Evolutionary conservation across 1,140 invertebrate species (phyloP).

Genomic region (Cephus cinctus): DNA sequence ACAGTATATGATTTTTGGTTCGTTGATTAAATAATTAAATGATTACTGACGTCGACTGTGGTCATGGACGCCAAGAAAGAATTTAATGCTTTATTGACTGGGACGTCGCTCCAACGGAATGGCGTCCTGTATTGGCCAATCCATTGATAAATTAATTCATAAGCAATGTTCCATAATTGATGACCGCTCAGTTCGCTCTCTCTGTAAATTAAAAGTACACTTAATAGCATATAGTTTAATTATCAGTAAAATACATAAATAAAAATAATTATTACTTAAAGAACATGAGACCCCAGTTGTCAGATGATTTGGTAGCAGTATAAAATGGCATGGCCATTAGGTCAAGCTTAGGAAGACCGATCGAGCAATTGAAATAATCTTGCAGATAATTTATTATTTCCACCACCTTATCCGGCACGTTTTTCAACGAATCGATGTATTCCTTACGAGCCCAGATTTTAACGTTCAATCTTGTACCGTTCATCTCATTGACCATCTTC

Average conservation of each 20-base stretch:
- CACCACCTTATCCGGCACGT: slow-evolving; percentile 64
- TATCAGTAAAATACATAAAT: slow-evolving; percentile 6
- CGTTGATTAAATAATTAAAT: slow-evolving; percentile 6
- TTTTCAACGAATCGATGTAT: slow-evolving; percentile 62
- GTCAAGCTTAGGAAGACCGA: slow-evolving; percentile 76
- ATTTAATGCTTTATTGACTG: slow-evolving; percentile 70
- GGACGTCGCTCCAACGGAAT: slow-evolving; percentile 68
- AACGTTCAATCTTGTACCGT: slow-evolving; percentile 47
- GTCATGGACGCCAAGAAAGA: slow-evolving; percentile 70
- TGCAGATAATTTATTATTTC: slow-evolving; percentile 67
- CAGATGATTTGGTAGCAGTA: slow-evolving; percentile 65
- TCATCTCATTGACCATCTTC: slow-evolving; percentile 36
- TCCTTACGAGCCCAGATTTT: slow-evolving; percentile 74
- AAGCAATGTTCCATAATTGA: slow-evolving; percentile 62
- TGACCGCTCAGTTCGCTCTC: slow-evolving; percentile 67
- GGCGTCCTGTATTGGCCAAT: slow-evolving; percentile 71
- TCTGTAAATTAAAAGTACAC: slow-evolving; percentile 47
- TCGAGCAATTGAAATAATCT: slow-evolving; percentile 67
- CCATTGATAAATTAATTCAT: slow-evolving; percentile 75
- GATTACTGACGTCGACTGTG: slow-evolving; percentile 60
- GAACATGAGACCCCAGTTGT: slow-evolving; percentile 75
- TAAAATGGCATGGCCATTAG: slow-evolving; percentile 84
- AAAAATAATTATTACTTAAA: slow-evolving; percentile 63
- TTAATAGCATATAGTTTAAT: background rate
- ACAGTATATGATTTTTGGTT: background rate